Conservation (phyloP, 64 coral and sea anemone species). For the Montipora efflorescens region DNA sequence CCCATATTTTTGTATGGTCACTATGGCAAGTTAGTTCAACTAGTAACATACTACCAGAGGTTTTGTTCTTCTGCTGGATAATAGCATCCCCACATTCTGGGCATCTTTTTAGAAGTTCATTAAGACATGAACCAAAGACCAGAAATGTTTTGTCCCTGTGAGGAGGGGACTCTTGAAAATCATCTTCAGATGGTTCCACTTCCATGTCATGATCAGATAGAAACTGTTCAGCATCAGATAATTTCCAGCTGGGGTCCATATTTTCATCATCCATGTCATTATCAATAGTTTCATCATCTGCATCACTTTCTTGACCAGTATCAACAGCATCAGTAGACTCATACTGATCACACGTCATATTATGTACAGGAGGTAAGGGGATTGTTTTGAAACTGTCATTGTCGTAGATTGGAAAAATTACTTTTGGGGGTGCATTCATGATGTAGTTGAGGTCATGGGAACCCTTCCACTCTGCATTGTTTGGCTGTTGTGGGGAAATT, state of each 20-base stretch:
- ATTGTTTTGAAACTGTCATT: no score
- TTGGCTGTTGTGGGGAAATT: no score
- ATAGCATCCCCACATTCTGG: no score
- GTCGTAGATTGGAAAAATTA: no score
- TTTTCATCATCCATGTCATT: background rate
- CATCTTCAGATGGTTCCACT: background rate
- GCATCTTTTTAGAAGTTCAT: background rate
- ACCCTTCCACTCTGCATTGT: no score
- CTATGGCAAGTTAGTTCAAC: background rate
- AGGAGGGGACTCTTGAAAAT: background rate
- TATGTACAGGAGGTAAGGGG: no score
- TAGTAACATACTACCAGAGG: no score
- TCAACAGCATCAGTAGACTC: no score
- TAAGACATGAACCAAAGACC: constrained; percentile 38
- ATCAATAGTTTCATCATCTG: background rate
- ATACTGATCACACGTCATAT: no score
- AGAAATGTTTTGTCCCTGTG: constrained; percentile 19
- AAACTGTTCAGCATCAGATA: background rate
- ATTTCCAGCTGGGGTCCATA: background rate
- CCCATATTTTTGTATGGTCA: constrained; percentile 16
- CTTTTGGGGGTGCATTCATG: no score
- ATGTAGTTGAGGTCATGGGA: no score
- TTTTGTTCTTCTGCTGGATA: no score
- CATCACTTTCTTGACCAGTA: background rate
- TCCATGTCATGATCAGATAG: background rate